Evolutionary conservation across 2,113 vertebrate genomes (phyloP).

Genomic region (Neogobius melanostomus): DNA sequence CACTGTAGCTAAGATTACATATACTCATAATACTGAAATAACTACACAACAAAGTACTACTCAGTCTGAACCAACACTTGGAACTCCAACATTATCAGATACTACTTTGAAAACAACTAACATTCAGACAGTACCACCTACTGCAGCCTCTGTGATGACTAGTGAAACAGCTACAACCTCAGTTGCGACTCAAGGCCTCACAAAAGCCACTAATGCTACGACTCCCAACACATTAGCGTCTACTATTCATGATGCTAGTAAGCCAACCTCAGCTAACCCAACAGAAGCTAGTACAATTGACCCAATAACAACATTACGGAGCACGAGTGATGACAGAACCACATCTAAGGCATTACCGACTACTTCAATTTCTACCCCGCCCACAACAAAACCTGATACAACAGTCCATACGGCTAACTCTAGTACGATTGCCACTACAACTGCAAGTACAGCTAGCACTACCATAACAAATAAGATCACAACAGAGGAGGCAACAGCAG

Average conservation of each 20-base stretch:
- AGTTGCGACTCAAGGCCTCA: not conserved
- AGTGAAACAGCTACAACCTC: not conserved
- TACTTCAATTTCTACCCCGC: not conserved
- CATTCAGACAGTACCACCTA: not conserved
- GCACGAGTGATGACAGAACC: not conserved
- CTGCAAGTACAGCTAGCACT: not conserved
- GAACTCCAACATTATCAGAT: not conserved
- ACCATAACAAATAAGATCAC: not conserved
- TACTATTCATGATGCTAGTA: not conserved
- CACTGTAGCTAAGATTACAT: not conserved
- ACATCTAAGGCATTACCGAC: not conserved
- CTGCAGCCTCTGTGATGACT: not conserved
- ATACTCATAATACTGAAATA: not conserved
- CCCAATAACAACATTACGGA: not conserved
- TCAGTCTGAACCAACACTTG: not conserved
- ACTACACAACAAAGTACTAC: not conserved
- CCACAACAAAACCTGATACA: not conserved
- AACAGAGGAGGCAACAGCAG: not conserved
- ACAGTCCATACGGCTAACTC: not conserved
- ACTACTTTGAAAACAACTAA: not conserved
- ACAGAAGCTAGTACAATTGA: not conserved
- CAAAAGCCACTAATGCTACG: not conserved
- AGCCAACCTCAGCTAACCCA: not conserved
- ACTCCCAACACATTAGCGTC: not conserved
- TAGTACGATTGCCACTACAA: not conserved